Base-by-base conservation (phyloP, 2,113 vertebrate species). In the Oncorhynchus masou region DNA sequence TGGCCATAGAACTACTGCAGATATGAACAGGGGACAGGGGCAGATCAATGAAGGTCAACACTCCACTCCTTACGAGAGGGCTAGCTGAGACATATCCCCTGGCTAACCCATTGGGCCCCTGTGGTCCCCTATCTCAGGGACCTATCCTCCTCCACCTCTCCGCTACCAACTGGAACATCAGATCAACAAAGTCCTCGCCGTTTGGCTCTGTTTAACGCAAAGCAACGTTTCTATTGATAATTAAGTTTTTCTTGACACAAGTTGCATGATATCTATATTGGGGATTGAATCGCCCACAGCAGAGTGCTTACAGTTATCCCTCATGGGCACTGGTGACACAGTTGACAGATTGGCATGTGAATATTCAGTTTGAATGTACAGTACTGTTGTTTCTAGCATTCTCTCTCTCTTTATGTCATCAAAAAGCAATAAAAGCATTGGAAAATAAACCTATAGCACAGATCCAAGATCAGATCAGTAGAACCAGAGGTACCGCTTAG, bases 41-140 rank as follows among this genome's bases (percentile, higher is more conserved):
- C 27, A 31, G 9, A 3, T 73, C 81, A 78, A 87, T 79, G 69
- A 8, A 34, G 34, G 1, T 86, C 80, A 81, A 76, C 78, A 83
- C 22, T 27, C 24, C 24, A 34, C 34, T 34, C 34, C 34, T 34
- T 34, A 34, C 34, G 6, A 34, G 34, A 34, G 34, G 6, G 89
- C 86, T 90, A 91, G 84, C 91, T 80, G 87, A 92, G 87, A 87
- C 88, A 79, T 91, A 88, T 89, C 83, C 84, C 78, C 87, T 68
- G 86, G 9, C 49, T 51, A 88, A 81, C 86, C 88, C 34, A 34
- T 34, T 34, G 34, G 34, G 79, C 80, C 85, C 83, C 81, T 31
- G 70, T 79, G 81, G 81, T 78, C 75, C 83, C 79, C 80, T 13
- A 74, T 83, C 82, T 78, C 75, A 57, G 34, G 6, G 9, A 15